Evolutionary conservation across 2,113 vertebrate genomes (phyloP).

Genomic region (Chauna torquata): DNA sequence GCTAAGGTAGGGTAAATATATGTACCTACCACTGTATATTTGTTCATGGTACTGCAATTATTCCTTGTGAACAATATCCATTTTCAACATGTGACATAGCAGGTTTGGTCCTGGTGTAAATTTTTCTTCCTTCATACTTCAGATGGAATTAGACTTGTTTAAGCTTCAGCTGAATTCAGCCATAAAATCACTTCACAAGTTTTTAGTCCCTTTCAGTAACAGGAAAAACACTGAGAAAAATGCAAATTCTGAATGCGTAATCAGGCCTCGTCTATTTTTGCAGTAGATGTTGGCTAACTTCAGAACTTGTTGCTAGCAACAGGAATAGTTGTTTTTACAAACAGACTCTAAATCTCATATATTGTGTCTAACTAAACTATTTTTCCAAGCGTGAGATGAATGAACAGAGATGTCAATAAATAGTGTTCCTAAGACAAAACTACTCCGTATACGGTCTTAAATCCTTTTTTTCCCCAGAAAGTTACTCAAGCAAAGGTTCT

Average conservation of each 20-base stretch:
- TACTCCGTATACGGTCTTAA: neutral
- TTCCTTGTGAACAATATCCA: neutral
- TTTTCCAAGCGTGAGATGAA: neutral
- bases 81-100: neutral
- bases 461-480: neutral
- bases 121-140: neutral
- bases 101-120: neutral
- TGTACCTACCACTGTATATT: neutral
- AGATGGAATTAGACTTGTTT: neutral
- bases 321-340: neutral
- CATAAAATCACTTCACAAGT: neutral
- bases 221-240: neutral
- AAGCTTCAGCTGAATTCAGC: neutral
- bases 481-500: neutral
- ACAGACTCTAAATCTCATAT: neutral
- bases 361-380: neutral
- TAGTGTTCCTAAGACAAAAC: neutral
- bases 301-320: neutral
- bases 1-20: slow-evolving; percentile 23
- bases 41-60: slow-evolving; percentile 37
- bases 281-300: neutral
- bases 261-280: neutral
- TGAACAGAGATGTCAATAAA: neutral
- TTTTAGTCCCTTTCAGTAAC: neutral
- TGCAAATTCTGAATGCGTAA: neutral